Evolutionary conservation across 2,888 invertebrate genomes (phyloP).

Genomic region (Carabus problematicus): DNA sequence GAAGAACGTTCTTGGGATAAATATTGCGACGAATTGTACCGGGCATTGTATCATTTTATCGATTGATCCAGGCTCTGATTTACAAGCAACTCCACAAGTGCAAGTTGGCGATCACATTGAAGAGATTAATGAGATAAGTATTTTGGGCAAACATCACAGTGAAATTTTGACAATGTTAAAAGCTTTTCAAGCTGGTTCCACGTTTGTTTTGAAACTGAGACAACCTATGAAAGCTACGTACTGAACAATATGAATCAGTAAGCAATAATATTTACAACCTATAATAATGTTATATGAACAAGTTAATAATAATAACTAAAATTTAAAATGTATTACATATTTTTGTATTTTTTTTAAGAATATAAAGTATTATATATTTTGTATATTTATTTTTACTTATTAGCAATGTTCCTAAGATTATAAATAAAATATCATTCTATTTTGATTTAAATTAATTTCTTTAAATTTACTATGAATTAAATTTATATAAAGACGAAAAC

Average conservation of each 20-base stretch:
- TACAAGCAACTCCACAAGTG: conserved; percentile 21
- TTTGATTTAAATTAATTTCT: too few relatives aligned
- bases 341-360: too few relatives aligned
- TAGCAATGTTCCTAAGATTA: too few relatives aligned
- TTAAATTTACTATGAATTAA: too few relatives aligned
- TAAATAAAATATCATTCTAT: too few relatives aligned
- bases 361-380: too few relatives aligned
- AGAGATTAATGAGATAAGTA: conserved; percentile 23
- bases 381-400: too few relatives aligned
- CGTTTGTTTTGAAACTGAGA: conserved; percentile 20
- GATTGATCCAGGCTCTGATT: conserved; percentile 21
- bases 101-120: conserved; percentile 23
- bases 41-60: conserved; percentile 20
- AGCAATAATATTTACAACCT: too few relatives aligned
- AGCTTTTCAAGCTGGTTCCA: conserved; percentile 21
- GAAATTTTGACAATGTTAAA: conserved; percentile 14
- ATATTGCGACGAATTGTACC: conserved; percentile 17
- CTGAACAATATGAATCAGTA: neutral
- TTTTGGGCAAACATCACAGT: conserved; percentile 11
- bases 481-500: too few relatives aligned
- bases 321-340: too few relatives aligned
- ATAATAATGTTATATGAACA: too few relatives aligned
- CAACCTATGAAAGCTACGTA: conserved; percentile 11
- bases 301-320: too few relatives aligned
- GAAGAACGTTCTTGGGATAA: conserved; percentile 17